These are phyloP conservation scores for Romanogobio albipinnatus DNA, from an alignment of 2,113 vertebrate species.

Conservation along the genomic window DNA sequence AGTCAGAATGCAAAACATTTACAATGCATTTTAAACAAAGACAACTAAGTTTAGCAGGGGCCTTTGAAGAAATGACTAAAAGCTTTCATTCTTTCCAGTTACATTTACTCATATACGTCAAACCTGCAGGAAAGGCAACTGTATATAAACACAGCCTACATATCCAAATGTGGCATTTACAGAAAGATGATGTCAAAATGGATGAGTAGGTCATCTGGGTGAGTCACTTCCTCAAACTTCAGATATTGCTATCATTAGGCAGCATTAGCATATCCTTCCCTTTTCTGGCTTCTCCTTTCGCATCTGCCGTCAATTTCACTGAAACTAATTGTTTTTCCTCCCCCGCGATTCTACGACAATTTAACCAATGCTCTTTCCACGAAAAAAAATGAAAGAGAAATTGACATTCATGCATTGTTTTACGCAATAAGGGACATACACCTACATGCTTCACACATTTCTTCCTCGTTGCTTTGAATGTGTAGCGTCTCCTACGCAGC, in stretches of 20 bases:
- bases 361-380: constrained; percentile 10
- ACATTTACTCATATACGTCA: background rate
- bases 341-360: background rate
- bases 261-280: constrained; percentile 27
- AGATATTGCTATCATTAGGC: constrained; percentile 46
- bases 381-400: background rate
- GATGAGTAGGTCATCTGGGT: constrained; percentile 28
- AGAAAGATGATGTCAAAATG: constrained; percentile 19
- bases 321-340: constrained; percentile 41
- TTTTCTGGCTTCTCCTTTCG: constrained; percentile 12
- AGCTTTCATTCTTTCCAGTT: background rate
- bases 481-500: background rate
- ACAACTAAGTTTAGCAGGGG: background rate
- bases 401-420: constrained; percentile 38
- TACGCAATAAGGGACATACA: background rate
- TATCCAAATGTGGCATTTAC: constrained; percentile 36
- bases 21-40: background rate
- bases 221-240: constrained; percentile 45
- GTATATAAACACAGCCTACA: constrained; percentile 15
- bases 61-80: background rate
- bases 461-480: background rate
- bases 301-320: constrained; percentile 36
- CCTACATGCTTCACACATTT: constrained; percentile 16
- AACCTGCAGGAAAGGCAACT: background rate
- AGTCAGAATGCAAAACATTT: background rate